Base-by-base conservation (phyloP, 1,140 invertebrate species). In the Venturia canescens region DNA sequence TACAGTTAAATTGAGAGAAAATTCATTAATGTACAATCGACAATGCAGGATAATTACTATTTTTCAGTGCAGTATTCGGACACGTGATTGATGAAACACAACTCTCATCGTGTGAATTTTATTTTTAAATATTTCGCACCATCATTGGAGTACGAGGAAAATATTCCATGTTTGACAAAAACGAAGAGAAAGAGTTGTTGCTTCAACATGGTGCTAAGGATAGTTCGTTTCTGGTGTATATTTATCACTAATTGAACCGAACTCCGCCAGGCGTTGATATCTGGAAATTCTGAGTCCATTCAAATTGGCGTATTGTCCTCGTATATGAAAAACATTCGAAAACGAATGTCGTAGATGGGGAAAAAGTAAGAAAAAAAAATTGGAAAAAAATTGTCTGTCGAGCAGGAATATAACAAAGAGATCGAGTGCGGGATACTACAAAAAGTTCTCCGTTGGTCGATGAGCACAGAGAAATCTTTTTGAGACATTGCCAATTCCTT, bases 401-500 rank as follows among this genome's bases (percentile, higher is more conserved):
- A 57, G 75, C 23, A 66, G 72, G 50, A 5, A 9, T 11, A 57
- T 23, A 74, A 48, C 57, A 11, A 44, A 67, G 67, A 50, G 50
- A 75, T 29, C 74, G 57, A 66, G 34, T 50, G n/a, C n/a, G 44
- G 66, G 79, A 57, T 21, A 63, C 7, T 26, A 63, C 23, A 15
- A 23, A 63, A 26, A 63, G n/a, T 48, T 71, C 29, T 3, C 18
- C 23, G 29, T 79, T 79, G 44, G 34, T 71, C 27, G 50, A 53
- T 7, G 38, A 38, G 72, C n/a, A 76, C 63, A 29, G 29, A 74
- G 13, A 83, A 78, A 26, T 74, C n/a, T 71, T 85, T 84, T 88
- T 88, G 87, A 89, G 83, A 87, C 82, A 83, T 74, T 88, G 87
- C 87, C 89, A 88, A 86, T 87, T 77, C 79, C 78, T 21, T 78